These are phyloP conservation scores for Helobdella robusta DNA, from an alignment of 2,888 invertebrate genomes.

Conservation along the genomic window DNA sequence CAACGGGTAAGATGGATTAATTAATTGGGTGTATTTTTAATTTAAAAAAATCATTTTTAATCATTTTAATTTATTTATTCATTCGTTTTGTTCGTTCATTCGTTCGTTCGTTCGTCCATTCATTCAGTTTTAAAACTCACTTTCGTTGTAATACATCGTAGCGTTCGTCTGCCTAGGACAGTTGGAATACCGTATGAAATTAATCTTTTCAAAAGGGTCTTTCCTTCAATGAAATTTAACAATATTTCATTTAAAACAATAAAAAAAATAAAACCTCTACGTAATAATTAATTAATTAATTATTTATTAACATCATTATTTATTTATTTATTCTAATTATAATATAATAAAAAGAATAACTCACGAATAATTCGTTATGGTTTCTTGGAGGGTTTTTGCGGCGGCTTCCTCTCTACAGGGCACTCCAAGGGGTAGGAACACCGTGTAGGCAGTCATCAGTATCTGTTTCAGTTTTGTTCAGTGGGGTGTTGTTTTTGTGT, in stretches of 20 bases:
- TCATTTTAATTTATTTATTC: neutral
- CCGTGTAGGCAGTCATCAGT: conserved; percentile 31
- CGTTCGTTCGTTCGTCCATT: too few species aligned
- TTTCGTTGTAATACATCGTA: conserved; percentile 25
- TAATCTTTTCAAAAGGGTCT: conserved; percentile 1
- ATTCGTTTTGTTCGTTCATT: too few species aligned
- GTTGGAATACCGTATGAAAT: neutral
- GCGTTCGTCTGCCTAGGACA: neutral
- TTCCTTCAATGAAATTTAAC: too few species aligned
- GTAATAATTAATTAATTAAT: neutral
- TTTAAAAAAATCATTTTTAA: neutral
- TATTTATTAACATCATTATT: neutral
- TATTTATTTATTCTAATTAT: neutral
- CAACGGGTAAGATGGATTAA: neutral
- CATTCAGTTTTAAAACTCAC: conserved; percentile 4
- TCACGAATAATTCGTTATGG: conserved; percentile 12
- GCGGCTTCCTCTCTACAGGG: conserved; percentile 20
- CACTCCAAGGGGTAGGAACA: conserved; percentile 33
- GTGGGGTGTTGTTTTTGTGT: too few species aligned
- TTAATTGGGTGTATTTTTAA: neutral
- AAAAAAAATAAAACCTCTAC: too few species aligned
- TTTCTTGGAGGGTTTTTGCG: neutral
- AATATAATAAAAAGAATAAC: neutral
- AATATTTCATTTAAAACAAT: too few species aligned
- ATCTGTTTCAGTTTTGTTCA: too few species aligned